Evolutionary conservation across 2,113 vertebrate species (phyloP), one percentile per base, ranked within the genome.

Genomic region (Ptychochromis oligacanthus): DNA sequence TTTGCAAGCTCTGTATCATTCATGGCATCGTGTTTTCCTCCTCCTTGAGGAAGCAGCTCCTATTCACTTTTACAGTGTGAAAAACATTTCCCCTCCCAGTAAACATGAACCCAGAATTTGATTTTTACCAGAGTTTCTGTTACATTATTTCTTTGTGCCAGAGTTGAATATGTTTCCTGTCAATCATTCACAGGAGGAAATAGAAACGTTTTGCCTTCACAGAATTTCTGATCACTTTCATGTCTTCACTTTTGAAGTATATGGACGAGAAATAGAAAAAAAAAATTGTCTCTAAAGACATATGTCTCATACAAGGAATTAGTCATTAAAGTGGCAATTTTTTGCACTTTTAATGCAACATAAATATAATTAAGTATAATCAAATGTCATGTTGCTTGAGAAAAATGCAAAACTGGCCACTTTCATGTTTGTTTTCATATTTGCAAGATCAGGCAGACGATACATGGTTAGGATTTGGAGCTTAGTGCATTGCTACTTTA

Each of bases 51-150:
- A 7, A 10, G 24, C 28, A 20, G 43, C 65, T 49, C 43, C 65
- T 24, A 70, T 3, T 70, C 6, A 70, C 43, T 52, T 70, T 52
- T 70, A 31, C 43, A 1, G 4, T 70, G 17, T 28, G 65, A 52
- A 70, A 70, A 52, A 70, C 65, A 70, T 52, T 70, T 70, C 17
- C 65, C 24, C 28, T 70, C 24, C 24, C 65, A 70, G 65, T 70
- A 70, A 70, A 20, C 65, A 70, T 31, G 65, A 70, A 52, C 3
- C 43, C 43, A 70, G 43, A 70, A 70, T 70, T 52, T 28, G 65
- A 70, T 70, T 70, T 17, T 52, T 52, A 70, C 52, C 65, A 70
- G 24, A 28, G 65, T 72, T 72, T 54, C 43, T 72, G 67, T 54
- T 72, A 31, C 18, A 72, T 28, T 72, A 54, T 28, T 52, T 70